Evolutionary conservation across 2,797 vertebrate genomes (phyloP).

Genomic region (Columba guinea): DNA sequence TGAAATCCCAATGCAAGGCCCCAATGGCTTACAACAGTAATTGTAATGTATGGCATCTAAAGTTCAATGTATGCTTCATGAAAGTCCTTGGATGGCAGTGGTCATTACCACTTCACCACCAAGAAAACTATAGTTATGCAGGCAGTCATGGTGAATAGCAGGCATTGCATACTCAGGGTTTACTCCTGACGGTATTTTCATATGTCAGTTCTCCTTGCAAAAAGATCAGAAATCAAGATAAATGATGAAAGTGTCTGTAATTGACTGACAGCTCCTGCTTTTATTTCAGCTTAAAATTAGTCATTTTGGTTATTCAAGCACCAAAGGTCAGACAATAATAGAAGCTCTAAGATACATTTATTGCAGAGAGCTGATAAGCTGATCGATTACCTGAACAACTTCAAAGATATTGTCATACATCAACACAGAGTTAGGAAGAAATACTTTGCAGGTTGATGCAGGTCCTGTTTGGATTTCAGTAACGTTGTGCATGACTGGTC

Average conservation of each 20-base stretch:
- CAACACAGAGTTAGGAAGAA: neutral
- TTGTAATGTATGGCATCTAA: slow-evolving; percentile 59
- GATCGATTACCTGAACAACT: neutral
- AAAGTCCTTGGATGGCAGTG: slow-evolving; percentile 67
- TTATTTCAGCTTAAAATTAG: slow-evolving; percentile 44
- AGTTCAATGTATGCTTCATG: slow-evolving; percentile 66
- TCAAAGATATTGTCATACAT: neutral
- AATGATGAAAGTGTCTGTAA: slow-evolving; percentile 16
- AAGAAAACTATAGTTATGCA: slow-evolving; percentile 54
- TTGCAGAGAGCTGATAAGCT: neutral
- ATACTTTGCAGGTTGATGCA: neutral
- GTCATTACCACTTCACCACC: slow-evolving; percentile 69
- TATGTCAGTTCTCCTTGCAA: slow-evolving; percentile 48
- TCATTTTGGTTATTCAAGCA: slow-evolving; percentile 22
- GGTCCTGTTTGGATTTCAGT: neutral
- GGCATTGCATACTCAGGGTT: slow-evolving; percentile 51
- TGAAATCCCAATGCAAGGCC: slow-evolving; percentile 34
- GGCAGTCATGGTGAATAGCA: slow-evolving; percentile 56
- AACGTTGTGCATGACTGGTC: neutral
- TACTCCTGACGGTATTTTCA: slow-evolving; percentile 58
- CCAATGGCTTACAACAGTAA: slow-evolving; percentile 36
- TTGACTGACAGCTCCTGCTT: neutral
- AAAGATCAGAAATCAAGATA: slow-evolving; percentile 37
- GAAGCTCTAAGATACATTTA: neutral
- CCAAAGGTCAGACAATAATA: neutral